Evolutionary conservation across 2,797 vertebrate species (phyloP).

Genomic region (Coendou prehensilis): DNA sequence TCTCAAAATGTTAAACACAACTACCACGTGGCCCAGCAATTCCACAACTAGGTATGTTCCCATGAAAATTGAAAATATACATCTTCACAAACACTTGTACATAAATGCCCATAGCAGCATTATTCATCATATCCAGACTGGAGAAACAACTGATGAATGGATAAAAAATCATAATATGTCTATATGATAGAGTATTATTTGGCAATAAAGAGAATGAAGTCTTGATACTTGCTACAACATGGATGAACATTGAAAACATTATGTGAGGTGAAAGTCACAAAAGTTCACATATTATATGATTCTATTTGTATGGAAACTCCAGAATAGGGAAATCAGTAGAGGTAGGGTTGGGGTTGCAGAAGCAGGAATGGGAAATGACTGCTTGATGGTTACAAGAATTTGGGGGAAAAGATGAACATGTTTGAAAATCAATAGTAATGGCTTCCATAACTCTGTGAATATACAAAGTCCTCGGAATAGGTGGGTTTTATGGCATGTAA

Average conservation of each 20-base stretch:
- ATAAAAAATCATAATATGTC: not conserved
- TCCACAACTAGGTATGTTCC: not conserved
- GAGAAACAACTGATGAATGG: slow-evolving; percentile 2
- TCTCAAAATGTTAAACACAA: slow-evolving; percentile 40
- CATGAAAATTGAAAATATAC: not conserved
- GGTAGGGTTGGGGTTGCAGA: not conserved
- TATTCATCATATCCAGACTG: not conserved
- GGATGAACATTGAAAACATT: not conserved
- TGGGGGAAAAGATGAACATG: not conserved
- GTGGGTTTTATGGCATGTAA: slow-evolving; percentile 1
- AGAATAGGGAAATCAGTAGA: not conserved
- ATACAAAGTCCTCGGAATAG: not conserved
- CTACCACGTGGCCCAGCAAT: not conserved
- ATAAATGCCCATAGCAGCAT: not conserved
- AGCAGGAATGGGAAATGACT: not conserved
- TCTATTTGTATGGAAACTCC: not conserved
- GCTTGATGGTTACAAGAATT: not conserved
- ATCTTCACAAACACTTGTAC: not conserved
- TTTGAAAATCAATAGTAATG: not conserved
- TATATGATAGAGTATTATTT: not conserved
- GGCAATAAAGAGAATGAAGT: slow-evolving; percentile 2
- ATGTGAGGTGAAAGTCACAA: not conserved
- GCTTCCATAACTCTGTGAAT: not conserved
- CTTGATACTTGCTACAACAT: not conserved
- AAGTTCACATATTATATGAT: not conserved